phyloP scores from a whole-genome alignment of 2,113 vertebrate species.

The Chloropsis hardwickii region DNA sequence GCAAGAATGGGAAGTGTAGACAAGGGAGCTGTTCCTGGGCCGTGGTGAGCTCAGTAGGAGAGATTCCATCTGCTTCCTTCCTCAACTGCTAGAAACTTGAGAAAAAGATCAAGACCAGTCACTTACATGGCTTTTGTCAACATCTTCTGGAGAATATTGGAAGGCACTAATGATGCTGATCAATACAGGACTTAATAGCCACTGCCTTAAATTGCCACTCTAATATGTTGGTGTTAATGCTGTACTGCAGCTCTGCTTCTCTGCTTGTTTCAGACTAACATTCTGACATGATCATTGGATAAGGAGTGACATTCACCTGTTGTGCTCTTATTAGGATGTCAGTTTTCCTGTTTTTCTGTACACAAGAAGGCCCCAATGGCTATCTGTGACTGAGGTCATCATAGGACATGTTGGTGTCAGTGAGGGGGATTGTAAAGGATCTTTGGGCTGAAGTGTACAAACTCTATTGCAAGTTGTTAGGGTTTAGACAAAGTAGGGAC shows the following conservation, averaged over 20 bases:
- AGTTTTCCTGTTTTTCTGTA: neutral
- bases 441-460: neutral
- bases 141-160: neutral
- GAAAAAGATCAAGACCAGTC: neutral
- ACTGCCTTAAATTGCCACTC: neutral
- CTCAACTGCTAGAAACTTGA: neutral
- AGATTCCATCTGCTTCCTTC: neutral
- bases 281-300: accelerated
- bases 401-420: accelerated
- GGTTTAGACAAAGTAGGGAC: neutral
- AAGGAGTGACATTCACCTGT: neutral
- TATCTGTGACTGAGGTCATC: neutral
- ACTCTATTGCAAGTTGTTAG: neutral
- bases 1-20: neutral
- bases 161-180: neutral
- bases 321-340: neutral
- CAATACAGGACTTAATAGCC: neutral
- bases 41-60: neutral
- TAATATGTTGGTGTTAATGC: neutral
- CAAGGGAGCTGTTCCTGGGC: neutral
- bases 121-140: neutral
- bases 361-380: neutral
- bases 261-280: neutral
- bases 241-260: neutral
- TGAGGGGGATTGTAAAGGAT: neutral